Evolutionary conservation across 2,888 invertebrate genomes (phyloP).

Genomic region (Mesorhabditis spiculigera): DNA sequence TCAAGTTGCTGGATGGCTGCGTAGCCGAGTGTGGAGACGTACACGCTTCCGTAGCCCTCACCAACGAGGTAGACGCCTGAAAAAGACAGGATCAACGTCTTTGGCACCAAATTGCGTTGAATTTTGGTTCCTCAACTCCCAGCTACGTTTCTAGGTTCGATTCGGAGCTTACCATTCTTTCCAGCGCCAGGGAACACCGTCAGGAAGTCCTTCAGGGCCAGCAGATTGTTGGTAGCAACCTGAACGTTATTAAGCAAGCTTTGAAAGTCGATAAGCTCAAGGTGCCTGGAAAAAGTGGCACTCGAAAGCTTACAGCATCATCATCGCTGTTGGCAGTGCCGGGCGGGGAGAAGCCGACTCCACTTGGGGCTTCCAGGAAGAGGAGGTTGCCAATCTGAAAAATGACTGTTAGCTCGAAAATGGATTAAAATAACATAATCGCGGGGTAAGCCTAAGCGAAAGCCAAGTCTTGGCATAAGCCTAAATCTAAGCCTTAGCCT

Average conservation of each 20-base stretch:
- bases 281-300: constrained; percentile 12
- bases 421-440: not conserved
- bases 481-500: too few species aligned
- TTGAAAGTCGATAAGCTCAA: constrained; percentile 13
- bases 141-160: too few species aligned
- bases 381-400: constrained; percentile 62
- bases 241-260: constrained; percentile 8
- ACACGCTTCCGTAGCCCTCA: constrained; percentile 62
- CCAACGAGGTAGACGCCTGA: constrained; percentile 59
- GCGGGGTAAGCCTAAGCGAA: not conserved
- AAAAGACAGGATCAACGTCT: not conserved
- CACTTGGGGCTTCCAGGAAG: constrained; percentile 62
- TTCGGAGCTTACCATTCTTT: constrained; percentile 13
- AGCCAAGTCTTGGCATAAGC: too few species aligned
- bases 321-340: constrained; percentile 12
- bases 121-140: too few species aligned
- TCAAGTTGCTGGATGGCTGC: constrained; percentile 10
- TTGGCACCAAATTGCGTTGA: too few species aligned
- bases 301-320: constrained; percentile 5
- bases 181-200: constrained; percentile 60
- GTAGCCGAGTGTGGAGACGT: constrained; percentile 61
- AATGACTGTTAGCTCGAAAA: not conserved
- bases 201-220: constrained; percentile 62
- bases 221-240: constrained; percentile 17
- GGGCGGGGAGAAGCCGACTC: constrained; percentile 63